Base-by-base conservation (phyloP, 2,113 vertebrate species). In the Gallinago undulata region DNA sequence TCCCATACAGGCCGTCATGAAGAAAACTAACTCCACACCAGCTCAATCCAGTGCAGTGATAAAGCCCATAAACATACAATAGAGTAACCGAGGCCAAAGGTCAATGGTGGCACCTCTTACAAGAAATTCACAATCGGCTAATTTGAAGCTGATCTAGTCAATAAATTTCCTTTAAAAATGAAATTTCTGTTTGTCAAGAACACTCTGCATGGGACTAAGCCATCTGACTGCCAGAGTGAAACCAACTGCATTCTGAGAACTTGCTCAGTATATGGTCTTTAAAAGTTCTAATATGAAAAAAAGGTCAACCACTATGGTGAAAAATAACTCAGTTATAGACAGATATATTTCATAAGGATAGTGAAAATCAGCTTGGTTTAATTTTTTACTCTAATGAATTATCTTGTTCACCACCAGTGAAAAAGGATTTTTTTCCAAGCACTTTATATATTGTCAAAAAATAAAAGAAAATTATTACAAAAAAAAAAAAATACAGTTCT, bases 31-130 rank as follows among this genome's bases (percentile, higher is more conserved):
- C 35, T 62, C 6, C 27, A 69, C 43, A 30, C 12, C 31, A 72
- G 28, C 13, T 7, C 0, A 0, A 35, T 2, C 1, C 19, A 56
- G 9, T 11, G 7, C 11, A 73, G 19, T 11, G 8, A 76, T 56
- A 73, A 89, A 87, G 76, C 19, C 14, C 10, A 31, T 68, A 64
- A 66, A 5, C 8, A 8, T 11, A 62, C 74, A 81, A 70, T 2
- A 80, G 10, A 66, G 53, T 30, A 30, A 4, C 4, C 13, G 12
- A 80, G 12, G 19, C 15, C 5, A 15, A 79, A 28, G 14, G 51
- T 53, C 51, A 53, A 5, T 37, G 27, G 6, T 35, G 39, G 16
- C 19, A 51, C 7, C 3, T 84, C 39, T 78, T 63, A 63, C 5
- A 68, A 63, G 11, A 67, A 63, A 9, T 28, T 66, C 15, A 28